These are phyloP conservation scores for Zygothrica quintamaculata DNA, from an alignment of 2,888 invertebrate species.

Conservation along the genomic window DNA sequence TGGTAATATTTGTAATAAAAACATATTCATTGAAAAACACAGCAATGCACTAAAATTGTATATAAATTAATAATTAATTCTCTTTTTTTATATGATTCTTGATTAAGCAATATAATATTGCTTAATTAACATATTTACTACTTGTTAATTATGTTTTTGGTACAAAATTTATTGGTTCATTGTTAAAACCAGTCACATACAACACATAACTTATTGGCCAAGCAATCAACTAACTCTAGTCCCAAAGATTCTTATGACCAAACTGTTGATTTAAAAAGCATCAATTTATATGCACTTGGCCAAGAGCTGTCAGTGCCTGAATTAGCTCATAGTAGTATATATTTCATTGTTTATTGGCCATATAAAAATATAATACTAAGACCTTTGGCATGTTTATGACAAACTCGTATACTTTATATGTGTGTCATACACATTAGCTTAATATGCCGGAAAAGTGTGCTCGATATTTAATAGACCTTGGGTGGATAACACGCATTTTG, in stretches of 20 bases:
- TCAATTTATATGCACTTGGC: conserved; percentile 26
- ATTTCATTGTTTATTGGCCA: conserved; percentile 69
- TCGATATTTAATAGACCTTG: conserved; percentile 58
- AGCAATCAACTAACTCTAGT: conserved; percentile 11
- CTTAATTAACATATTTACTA: too few relatives aligned
- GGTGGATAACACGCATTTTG: conserved; percentile 41
- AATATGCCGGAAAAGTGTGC: conserved; percentile 67
- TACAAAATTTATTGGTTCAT: too few relatives aligned
- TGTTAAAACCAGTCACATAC: too few relatives aligned
- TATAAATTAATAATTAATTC: conserved; percentile 1
- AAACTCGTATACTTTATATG: conserved; percentile 34
- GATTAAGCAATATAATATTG: too few relatives aligned
- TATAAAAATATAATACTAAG: conserved; percentile 71
- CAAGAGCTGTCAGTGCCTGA: conserved; percentile 4
- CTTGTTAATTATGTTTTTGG: too few relatives aligned
- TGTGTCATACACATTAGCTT: conserved; percentile 69
- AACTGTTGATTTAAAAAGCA: conserved; percentile 48
- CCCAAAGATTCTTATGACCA: not conserved
- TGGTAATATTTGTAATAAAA: not conserved
- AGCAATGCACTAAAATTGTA: not conserved
- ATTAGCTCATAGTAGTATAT: conserved; percentile 27
- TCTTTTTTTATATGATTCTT: too few relatives aligned
- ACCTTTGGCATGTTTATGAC: conserved; percentile 50
- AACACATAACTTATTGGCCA: too few relatives aligned
- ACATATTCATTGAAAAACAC: too few relatives aligned